Base-by-base conservation (phyloP, 2,888 invertebrate species). In the Pyralis farinalis region DNA sequence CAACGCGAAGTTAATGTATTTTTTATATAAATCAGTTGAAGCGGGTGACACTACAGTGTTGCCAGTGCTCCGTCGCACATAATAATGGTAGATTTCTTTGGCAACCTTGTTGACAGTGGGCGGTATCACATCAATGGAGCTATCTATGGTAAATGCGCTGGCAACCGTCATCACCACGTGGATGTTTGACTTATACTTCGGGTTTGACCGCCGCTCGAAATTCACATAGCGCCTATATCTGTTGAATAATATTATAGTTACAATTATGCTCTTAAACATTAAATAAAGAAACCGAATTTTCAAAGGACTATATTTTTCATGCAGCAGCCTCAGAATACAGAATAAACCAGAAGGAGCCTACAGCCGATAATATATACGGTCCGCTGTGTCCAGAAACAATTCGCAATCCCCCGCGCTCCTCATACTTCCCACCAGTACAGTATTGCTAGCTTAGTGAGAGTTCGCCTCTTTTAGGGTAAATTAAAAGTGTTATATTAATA, bases 21-120 rank as follows among this genome's bases (percentile, higher is more conserved):
- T 74, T 28, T 64, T 67, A 52, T 86, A 88, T 0, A 70, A 40
- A 1, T 67, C 65, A 0, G 74, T 8, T 1, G 79, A 74, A 1
- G 57, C 57, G 0, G 60, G 12, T 0, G 76, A 62, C 1, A 78
- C 70, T 79, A 91, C 44, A 49, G 79, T 27, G 65, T 81, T 40
- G 85, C 93, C 94, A 86, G 53, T 83, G 65, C 53, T 82, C 66
- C 59, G 91, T 69, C 58, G 87, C 2, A 95, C 91, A 39, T 95
- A 95, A 37, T 91, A 91, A 46, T 91, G 84, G 69, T 96, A 96
- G 48, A 95, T 90, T 53, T 92, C 92, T 37, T 91, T 85, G 31
- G 94, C 91, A 8, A 87, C 77, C 49, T 90, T 81, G 7, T 88
- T 87, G 8, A 95, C 94, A 1, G 86, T 91, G 1, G 95, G 95